Evolutionary conservation across 2,888 invertebrate species (phyloP), one percentile per base, ranked within the genome.

Genomic region (Monoplex corrugatus): DNA sequence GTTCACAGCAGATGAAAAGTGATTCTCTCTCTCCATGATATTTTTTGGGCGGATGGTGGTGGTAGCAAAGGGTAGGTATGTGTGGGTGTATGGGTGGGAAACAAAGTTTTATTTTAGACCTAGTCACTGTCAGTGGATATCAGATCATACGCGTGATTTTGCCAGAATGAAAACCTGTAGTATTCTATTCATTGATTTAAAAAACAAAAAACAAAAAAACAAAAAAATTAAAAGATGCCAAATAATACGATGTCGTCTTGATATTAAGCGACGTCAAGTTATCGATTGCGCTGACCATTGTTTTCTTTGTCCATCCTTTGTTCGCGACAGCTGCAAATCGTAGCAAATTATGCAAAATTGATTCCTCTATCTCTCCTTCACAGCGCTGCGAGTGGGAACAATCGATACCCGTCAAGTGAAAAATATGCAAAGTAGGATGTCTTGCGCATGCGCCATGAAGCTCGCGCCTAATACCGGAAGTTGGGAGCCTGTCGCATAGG

Each of bases 361-460:
- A 83, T 28, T n/a, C 35, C 50, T 50, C 50, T 50, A n/a, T 32
- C 83, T 50, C 83, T 19, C 6, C 57, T n/a, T 82, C 44, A 44
- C 72, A 72, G 72, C 44, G 13, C 45, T 5, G 32, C 32, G 32
- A 16, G n/a, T n/a, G n/a, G n/a, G n/a, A 45, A 45, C 44, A 50
- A 35, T 57, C 84, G 57, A 84, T 45, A 19, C 23, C 50, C 84
- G 19, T 50, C 50, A 45, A 84, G 45, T 84, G 50, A 84, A 84
- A 83, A 84, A 84, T 50, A 84, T 84, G 84, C 84, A 84, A 68
- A 86, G 86, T 68, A 86, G 68, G 86, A 86, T 86, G 86, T 86
- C 86, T 86, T 40, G 63, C 86, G 86, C 86, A 86, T 86, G 86
- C 86, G 63, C 68, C 63, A 43, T 86, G 63, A 86, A 86, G 86